Evolutionary conservation across 2,113 vertebrate genomes (phyloP).

Genomic region (Solea senegalensis): DNA sequence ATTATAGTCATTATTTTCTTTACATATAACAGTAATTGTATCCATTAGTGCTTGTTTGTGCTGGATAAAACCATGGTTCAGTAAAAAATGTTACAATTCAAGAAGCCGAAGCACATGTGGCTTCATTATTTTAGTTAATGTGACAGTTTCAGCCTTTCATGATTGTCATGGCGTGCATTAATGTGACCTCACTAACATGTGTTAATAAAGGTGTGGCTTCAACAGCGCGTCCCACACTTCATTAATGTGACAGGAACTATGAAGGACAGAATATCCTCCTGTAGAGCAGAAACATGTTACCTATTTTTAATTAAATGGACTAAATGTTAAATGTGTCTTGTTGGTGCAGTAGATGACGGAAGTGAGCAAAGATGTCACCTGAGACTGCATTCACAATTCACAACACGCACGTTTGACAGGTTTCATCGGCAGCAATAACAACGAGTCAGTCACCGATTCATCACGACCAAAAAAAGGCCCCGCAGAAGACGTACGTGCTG

Average conservation of each 20-base stretch:
- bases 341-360: neutral
- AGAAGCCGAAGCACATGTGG: neutral
- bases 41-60: too few species aligned
- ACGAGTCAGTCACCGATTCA: constrained; percentile 43
- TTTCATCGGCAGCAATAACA: constrained; percentile 39
- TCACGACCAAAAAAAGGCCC: constrained; percentile 23
- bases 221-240: neutral
- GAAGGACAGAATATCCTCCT: neutral
- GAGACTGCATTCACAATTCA: constrained; percentile 3
- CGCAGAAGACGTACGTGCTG: constrained; percentile 20
- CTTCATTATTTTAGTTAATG: constrained; percentile 21
- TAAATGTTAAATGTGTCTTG: neutral
- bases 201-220: constrained; percentile 10
- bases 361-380: constrained; percentile 1
- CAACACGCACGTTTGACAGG: constrained; percentile 9
- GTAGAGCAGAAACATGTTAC: neutral
- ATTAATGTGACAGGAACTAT: neutral
- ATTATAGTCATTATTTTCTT: too few species aligned
- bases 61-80: neutral
- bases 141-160: neutral
- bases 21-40: too few species aligned
- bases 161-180: neutral
- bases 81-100: neutral
- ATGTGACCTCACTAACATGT: neutral
- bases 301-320: neutral